Evolutionary conservation across 2,797 vertebrate genomes (phyloP), one percentile per base, ranked within the genome.

Genomic region (Periparus ater): DNA sequence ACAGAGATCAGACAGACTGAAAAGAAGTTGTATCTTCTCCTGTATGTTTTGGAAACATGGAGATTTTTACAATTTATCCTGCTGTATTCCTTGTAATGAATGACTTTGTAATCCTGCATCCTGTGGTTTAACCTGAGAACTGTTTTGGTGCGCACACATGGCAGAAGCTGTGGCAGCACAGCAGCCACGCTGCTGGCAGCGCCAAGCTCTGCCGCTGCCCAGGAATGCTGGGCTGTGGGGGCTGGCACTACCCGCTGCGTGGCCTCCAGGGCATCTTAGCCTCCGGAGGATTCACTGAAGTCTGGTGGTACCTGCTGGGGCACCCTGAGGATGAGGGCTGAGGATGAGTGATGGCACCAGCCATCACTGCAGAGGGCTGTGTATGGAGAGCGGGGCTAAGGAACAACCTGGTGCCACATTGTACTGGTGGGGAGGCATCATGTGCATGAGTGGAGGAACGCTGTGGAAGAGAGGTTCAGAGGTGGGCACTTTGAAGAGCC

Each of bases 381-480:
- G 10, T 6, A 11, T 3, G 67, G 54, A 40, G 45, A 71, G 71
- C 73, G 23, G 47, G 36, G 34, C 62, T 45, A 10, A 34, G 53
- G 26, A 40, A 44, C 10, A 47, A 50, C 2, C 9, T 1, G 2
- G 29, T n/a, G 76, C 57, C 63, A 63, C 10, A 2, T 17, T 3
- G 13, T 21, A 29, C 21, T 11, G 36, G 13, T 13, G 29, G 54
- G 47, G 63, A 66, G 48, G 38, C 40, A 84, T 16, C 19, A 10
- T 2, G 19, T 5, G 48, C 29, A 18, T 0, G 0, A 34, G 40
- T 5, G 55, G 17, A 54, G 48, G 30, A 72, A 22, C 0, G 3
- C 57, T 58, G 36, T 2, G 5, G 18, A 42, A 38, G 29, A 54
- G 23, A 50, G 17, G 17, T 45, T 77, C 55, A 34, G 48, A 60